Evolutionary conservation across 2,113 vertebrate genomes (phyloP).

Genomic region (Lycocorax pyrrhopterus): DNA sequence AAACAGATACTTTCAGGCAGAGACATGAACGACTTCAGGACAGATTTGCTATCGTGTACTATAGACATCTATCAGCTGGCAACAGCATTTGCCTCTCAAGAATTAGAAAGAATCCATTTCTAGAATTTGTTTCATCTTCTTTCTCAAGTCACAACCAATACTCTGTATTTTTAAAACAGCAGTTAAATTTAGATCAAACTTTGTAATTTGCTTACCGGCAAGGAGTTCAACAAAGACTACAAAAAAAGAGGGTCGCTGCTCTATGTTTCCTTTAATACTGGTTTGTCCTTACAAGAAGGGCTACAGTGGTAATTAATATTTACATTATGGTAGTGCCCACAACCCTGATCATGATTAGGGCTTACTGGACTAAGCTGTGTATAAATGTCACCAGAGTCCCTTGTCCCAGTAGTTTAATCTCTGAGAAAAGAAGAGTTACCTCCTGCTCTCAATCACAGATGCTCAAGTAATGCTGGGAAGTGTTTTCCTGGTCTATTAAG

Average conservation of each 20-base stretch:
- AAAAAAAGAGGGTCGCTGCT: neutral
- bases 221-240: neutral
- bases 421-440: neutral
- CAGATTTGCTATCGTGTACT: neutral
- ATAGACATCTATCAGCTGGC: constrained; percentile 31
- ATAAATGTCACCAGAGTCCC: neutral
- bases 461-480: neutral
- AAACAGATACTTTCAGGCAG: constrained; percentile 52
- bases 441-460: neutral
- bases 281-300: neutral
- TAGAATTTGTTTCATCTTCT: neutral
- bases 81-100: constrained; percentile 33
- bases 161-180: neutral
- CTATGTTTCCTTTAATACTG: neutral
- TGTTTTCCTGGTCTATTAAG: neutral
- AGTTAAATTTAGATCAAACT: neutral
- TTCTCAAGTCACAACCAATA: constrained; percentile 29
- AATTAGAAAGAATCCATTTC: constrained; percentile 37
- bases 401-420: neutral
- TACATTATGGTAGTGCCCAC: neutral
- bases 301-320: neutral
- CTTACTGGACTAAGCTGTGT: constrained; percentile 18
- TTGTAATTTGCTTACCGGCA: neutral
- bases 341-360: neutral
- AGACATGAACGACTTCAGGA: constrained; percentile 33